Conservation (phyloP, 1,140 invertebrate species). For the Paraescarpia echinospica region DNA sequence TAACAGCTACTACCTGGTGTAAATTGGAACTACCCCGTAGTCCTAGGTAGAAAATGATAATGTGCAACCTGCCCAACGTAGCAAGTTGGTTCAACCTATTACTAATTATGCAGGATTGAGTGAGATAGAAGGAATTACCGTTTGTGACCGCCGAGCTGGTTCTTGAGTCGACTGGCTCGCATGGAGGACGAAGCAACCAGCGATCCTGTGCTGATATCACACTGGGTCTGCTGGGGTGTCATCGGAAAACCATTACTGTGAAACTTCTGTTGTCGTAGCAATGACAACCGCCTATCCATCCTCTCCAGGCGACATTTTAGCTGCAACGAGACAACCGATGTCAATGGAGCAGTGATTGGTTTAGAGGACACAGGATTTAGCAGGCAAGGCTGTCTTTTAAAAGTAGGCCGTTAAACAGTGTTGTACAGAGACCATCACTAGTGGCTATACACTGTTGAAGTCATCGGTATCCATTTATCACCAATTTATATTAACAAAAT, state of each 20-base stretch:
- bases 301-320: constrained; percentile 54
- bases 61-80: too few relatives aligned
- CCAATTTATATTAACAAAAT: too few relatives aligned
- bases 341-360: not conserved
- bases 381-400: too few relatives aligned
- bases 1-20: too few relatives aligned
- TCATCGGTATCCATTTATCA: too few relatives aligned
- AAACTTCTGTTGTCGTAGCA: constrained; percentile 41
- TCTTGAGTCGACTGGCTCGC: not conserved
- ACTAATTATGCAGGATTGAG: not conserved
- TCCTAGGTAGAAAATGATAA: too few relatives aligned
- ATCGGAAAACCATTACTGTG: constrained; percentile 26
- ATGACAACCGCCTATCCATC: constrained; percentile 54
- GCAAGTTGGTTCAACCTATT: too few relatives aligned
- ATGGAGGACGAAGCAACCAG: not conserved
- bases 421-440: too few relatives aligned
- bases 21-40: too few relatives aligned
- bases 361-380: not conserved
- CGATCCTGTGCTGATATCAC: not conserved
- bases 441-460: too few relatives aligned
- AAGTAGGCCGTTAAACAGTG: too few relatives aligned
- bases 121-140: not conserved
- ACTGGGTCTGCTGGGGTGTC: not conserved
- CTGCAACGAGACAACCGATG: constrained; percentile 36
- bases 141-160: not conserved